Conservation (phyloP, 2,113 vertebrate genomes). For the Trachemys scripta region DNA sequence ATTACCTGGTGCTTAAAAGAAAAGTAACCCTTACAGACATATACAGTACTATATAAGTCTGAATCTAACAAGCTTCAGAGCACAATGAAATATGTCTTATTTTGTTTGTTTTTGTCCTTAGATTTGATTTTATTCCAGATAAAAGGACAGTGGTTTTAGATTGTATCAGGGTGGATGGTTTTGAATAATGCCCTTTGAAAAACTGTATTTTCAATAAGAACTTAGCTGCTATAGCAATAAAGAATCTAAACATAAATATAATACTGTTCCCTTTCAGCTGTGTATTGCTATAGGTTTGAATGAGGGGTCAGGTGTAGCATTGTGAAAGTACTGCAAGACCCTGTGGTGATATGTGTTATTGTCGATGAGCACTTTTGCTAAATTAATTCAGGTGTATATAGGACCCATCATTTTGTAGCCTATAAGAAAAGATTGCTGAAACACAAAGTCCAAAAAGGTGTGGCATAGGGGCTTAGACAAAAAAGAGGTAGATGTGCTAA, state of each 20-base stretch:
- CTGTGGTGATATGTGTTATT: background rate
- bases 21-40: background rate
- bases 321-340: background rate
- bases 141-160: background rate
- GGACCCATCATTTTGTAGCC: background rate
- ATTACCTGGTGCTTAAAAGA: background rate
- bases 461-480: background rate
- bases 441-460: background rate
- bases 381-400: background rate
- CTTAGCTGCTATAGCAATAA: background rate
- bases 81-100: background rate
- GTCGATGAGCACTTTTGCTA: background rate
- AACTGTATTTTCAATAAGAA: background rate
- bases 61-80: background rate
- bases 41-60: background rate
- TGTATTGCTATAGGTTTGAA: fast-evolving
- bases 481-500: background rate
- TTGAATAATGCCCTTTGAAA: background rate
- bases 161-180: background rate
- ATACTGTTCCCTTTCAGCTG: background rate
- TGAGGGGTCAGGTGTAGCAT: background rate
- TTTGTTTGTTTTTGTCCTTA: background rate
- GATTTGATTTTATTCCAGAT: background rate
- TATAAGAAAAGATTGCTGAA: background rate
- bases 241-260: background rate